Evolutionary conservation across 1,140 invertebrate genomes (phyloP).

Genomic region (Drosophila rufa): DNA sequence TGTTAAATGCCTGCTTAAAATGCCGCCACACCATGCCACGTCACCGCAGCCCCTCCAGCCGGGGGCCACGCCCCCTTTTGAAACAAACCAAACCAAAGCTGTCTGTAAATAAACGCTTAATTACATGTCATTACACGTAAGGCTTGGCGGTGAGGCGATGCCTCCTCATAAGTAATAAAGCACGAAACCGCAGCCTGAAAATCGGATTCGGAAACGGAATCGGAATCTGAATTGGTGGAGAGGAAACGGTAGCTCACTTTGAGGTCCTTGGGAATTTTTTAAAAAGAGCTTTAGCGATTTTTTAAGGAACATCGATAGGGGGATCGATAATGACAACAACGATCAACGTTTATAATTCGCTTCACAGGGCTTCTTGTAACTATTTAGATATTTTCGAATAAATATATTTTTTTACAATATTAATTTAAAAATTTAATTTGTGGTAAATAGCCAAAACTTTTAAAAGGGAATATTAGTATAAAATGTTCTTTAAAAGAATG

Average conservation of each 20-base stretch:
- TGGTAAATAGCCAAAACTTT: no score
- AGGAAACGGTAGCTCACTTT: conserved; percentile 14
- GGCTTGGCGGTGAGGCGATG: conserved; percentile 40
- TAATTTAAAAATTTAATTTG: no score
- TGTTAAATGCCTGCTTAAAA: conserved; percentile 76
- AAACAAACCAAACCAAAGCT: conserved; percentile 41
- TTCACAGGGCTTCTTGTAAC: no score
- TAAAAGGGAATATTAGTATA: no score
- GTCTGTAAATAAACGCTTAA: conserved; percentile 81
- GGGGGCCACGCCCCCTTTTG: conserved; percentile 22
- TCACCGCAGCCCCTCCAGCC: conserved; percentile 19
- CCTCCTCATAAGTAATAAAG: conserved; percentile 78
- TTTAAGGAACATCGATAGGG: no score
- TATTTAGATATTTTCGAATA: no score
- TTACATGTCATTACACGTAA: conserved; percentile 78
- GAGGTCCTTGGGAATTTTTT: not conserved
- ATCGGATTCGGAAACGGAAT: conserved; percentile 38
- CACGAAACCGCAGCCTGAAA: conserved; percentile 63
- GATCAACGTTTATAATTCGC: no score
- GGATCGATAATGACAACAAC: not conserved
- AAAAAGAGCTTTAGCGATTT: not conserved
- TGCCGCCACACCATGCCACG: conserved; percentile 33
- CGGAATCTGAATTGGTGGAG: not conserved
- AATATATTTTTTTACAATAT: no score
- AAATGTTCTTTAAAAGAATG: no score